These are phyloP conservation scores for Micropterix aruncella DNA, from an alignment of 2,888 invertebrate genomes.

Conservation along the genomic window DNA sequence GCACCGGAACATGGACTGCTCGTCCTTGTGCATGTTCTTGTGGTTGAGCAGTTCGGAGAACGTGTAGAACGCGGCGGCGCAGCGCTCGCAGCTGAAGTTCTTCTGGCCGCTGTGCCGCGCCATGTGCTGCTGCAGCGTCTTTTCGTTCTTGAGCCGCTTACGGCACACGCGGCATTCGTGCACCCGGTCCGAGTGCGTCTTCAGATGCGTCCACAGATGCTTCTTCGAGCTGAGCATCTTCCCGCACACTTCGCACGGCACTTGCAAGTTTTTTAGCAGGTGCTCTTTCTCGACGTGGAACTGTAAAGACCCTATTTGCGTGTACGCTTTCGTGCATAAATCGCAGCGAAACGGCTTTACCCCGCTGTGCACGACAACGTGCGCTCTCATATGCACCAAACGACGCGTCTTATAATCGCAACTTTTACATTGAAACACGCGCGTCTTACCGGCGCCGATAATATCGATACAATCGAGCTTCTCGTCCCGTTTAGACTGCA, in stretches of 20 bases:
- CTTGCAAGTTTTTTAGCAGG: neutral
- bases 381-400: slow-evolving; percentile 20
- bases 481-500: neutral
- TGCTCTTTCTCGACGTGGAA: slow-evolving; percentile 22
- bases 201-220: neutral
- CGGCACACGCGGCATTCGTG: neutral
- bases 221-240: neutral
- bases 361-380: slow-evolving; percentile 22
- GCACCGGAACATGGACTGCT: neutral
- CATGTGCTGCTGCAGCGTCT: neutral
- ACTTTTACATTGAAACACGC: slow-evolving; percentile 20
- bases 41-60: slow-evolving; percentile 2
- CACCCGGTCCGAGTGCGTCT: neutral
- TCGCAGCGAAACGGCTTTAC: slow-evolving; percentile 22
- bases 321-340: slow-evolving; percentile 20
- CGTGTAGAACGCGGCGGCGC: slow-evolving; percentile 3
- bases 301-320: slow-evolving; percentile 22
- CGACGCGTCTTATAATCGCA: slow-evolving; percentile 21
- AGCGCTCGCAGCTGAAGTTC: slow-evolving; percentile 1
- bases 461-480: neutral
- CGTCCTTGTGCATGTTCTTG: neutral
- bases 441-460: slow-evolving; percentile 18
- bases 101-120: slow-evolving; percentile 1
- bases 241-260: neutral
- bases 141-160: neutral